Base-by-base conservation (phyloP, 2,888 invertebrate genomes). In the Piscicola geometra region DNA sequence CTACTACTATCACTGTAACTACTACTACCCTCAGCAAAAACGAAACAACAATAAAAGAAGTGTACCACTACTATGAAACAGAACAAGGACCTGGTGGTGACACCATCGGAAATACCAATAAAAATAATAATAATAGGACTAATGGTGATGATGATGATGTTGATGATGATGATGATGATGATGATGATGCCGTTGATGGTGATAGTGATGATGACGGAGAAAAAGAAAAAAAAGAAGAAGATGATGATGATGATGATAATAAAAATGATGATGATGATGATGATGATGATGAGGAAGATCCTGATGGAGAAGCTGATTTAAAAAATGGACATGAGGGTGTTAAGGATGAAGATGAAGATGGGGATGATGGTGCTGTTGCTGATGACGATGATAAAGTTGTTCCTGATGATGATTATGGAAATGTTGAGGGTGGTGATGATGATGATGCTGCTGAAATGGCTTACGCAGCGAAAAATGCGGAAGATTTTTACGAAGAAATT, bases 141-240 rank as follows among this genome's bases (percentile, higher is more conserved):
- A 21, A 21, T 30, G 64, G 21, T 30, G 64, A 64, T 30, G 64
- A 3, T 30, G 30, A 64, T 64, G 64, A 21, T 64, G 64, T 12
- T 5, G 64, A 64, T 30, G 30, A 64, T 64, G 64, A 64, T 64
- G 64, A 3, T 30, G 64, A 64, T 30, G 64, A 21, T 30, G 30
- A 64, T 12, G 30, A 64, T 64, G 30, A 64, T 64, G 64, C 5
- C 21, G 64, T 9, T 64, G 64, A 64, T 64, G 30, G 64, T 28
- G 64, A 30, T 5, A n/a, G 21, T 28, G 64, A 41, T 41, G 41
- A 41, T 41, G 41, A 5, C 15, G 41, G 15, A 9, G 41, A 15
- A 9, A 15, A 41, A 41, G 41, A 41, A 9, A 15, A 41, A 9
- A 15, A 41, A 9, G 41, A 5, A 9, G 41, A 41, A 9, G 41